These are phyloP conservation scores for Erethizon dorsatum DNA, from an alignment of 2,797 vertebrate genomes.

Conservation along the genomic window DNA sequence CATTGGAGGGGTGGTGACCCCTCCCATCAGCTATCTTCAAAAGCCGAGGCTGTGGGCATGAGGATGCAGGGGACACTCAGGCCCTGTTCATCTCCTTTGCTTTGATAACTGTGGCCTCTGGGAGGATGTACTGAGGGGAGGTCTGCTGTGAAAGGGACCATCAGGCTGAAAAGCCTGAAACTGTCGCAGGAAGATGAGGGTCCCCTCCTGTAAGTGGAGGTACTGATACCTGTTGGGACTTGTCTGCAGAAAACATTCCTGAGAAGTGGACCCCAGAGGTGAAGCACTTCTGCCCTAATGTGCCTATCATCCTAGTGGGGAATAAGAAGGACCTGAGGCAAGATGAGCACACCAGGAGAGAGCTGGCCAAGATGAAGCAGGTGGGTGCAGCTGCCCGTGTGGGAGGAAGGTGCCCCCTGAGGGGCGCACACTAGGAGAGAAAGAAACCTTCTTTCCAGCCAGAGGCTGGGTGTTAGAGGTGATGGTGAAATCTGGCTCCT, in stretches of 20 bases:
- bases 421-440: not conserved
- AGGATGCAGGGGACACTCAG: not conserved
- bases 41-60: not conserved
- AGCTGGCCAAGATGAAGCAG: slow-evolving; percentile 99
- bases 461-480: not conserved
- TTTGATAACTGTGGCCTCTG: not conserved
- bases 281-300: slow-evolving; percentile 99
- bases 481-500: accelerated
- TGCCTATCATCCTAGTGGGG: slow-evolving; percentile 98
- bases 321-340: slow-evolving; percentile 99
- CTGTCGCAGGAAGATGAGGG: not conserved
- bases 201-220: too few species aligned
- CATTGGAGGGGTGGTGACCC: not conserved
- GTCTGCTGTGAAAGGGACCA: not conserved
- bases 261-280: slow-evolving; percentile 99
- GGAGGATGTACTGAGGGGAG: not conserved
- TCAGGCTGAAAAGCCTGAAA: not conserved
- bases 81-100: not conserved
- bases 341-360: slow-evolving; percentile 95
- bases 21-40: not conserved
- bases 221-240: not conserved
- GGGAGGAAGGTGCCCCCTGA: not conserved
- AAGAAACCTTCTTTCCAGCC: not conserved
- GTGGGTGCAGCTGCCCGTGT: slow-evolving; percentile 82
- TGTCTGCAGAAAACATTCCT: slow-evolving; percentile 95